Evolutionary conservation across 2,113 vertebrate genomes (phyloP).

Genomic region (Phocoena phocoena): DNA sequence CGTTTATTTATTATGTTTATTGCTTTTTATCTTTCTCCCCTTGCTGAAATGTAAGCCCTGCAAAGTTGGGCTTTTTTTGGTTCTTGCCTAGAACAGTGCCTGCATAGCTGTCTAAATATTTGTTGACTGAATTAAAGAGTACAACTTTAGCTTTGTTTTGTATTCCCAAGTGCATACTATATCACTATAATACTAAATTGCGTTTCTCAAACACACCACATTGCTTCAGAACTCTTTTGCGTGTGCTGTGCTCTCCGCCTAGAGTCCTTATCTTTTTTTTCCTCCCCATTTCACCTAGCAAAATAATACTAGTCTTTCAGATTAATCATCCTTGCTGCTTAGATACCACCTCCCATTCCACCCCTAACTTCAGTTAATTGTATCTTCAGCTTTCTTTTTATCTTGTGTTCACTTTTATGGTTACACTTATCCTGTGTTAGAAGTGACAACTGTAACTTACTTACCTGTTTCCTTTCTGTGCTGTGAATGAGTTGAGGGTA

Average conservation of each 20-base stretch:
- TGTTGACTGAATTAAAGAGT: background rate
- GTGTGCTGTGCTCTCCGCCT: background rate
- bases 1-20: background rate
- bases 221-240: background rate
- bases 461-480: constrained; percentile 25
- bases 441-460: background rate
- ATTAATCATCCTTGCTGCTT: background rate
- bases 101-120: constrained; percentile 19
- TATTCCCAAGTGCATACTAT: background rate
- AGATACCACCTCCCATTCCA: background rate
- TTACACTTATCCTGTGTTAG: background rate
- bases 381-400: constrained; percentile 30
- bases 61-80: background rate
- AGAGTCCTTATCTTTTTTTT: background rate
- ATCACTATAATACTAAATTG: background rate
- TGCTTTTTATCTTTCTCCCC: background rate
- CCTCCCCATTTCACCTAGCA: background rate
- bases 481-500: background rate
- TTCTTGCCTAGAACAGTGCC: background rate
- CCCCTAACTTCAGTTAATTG: background rate
- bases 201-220: background rate
- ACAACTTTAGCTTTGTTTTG: background rate
- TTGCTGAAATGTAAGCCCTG: constrained; percentile 10
- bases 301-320: constrained; percentile 18
- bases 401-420: constrained; percentile 7